Conservation (phyloP, 92 coral and sea anemone species). For the Galaxea fascicularis region DNA sequence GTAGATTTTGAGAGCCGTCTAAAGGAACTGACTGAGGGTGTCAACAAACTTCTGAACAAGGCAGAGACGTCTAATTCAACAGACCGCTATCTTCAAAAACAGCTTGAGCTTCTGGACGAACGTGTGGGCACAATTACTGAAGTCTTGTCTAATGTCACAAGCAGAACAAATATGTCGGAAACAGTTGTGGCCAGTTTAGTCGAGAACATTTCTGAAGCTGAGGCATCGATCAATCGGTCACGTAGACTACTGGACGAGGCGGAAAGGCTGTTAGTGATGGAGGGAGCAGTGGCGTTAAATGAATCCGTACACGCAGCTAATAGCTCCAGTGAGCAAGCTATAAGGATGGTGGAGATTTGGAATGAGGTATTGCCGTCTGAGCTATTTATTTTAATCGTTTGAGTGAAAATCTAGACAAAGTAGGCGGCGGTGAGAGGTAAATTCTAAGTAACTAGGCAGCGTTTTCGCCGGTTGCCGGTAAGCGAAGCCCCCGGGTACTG, state of each 20-base stretch:
- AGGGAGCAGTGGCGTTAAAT: constrained; percentile 69
- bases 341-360: constrained; percentile 72
- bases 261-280: constrained; percentile 47
- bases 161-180: constrained; percentile 62
- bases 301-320: constrained; percentile 68
- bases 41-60: constrained; percentile 70
- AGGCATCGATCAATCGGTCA: constrained; percentile 80
- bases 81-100: constrained; percentile 70
- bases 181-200: constrained; percentile 55
- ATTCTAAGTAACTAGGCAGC: too few relatives aligned
- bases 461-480: too few relatives aligned
- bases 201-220: constrained; percentile 70
- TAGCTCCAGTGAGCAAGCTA: constrained; percentile 76
- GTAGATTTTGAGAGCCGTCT: constrained; percentile 76
- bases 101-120: neutral
- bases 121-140: constrained; percentile 59
- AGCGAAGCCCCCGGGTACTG: too few relatives aligned
- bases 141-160: constrained; percentile 54
- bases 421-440: too few relatives aligned
- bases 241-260: constrained; percentile 75
- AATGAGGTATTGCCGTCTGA: constrained; percentile 87
- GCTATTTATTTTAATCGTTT: neutral
- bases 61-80: constrained; percentile 86
- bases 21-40: constrained; percentile 65
- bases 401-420: too few relatives aligned